Evolutionary conservation across 1,140 invertebrate species (phyloP), one percentile per base, ranked within the genome.

Genomic region (Grapholita molesta): DNA sequence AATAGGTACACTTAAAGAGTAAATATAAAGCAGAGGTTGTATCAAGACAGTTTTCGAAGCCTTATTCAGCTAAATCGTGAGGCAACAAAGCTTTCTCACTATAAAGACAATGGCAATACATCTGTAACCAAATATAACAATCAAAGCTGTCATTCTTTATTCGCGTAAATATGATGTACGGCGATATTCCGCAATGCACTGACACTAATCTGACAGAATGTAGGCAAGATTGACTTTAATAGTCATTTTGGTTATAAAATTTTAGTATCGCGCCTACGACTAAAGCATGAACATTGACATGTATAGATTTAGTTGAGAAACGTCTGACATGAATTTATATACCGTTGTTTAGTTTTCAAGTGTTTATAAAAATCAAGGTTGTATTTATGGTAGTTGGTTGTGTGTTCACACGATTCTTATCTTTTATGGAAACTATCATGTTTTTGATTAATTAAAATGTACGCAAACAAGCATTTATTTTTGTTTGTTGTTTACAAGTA

Each of bases 71-170:
- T 48, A 21, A 48, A 48, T 15, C 1, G n/a, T 48, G 15, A 48
- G 18, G 8, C n/a, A 18, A 18, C 23, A 61, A 15, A 28, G 21
- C 11, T 61, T 61, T 61, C 55, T 30, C 25, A 61, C 38, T 12
- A 48, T 61, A 28, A 61, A 61, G 55, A 61, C 55, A 32, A 61
- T 18, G 7, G 55, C n/a, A 30, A 28, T 28, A 28, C 53, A 25
- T 57, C 15, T 61, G 55, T 61, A 61, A 28, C 55, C 25, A 61
- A 61, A 61, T 61, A 28, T 61, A 32, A 28, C 12, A 28, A 61
- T 30, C 55, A 61, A 30, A 61, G 55, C 55, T 61, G 55, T 61
- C 55, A 61, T 61, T 61, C 55, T 61, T 61, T 61, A 61, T 61
- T 61, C 25, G 15, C n/a, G n/a, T 61, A 61, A 61, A 61, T 61